These are phyloP conservation scores for Melanaphis sacchari DNA, from an alignment of 1,140 invertebrate species.

Conservation along the genomic window DNA sequence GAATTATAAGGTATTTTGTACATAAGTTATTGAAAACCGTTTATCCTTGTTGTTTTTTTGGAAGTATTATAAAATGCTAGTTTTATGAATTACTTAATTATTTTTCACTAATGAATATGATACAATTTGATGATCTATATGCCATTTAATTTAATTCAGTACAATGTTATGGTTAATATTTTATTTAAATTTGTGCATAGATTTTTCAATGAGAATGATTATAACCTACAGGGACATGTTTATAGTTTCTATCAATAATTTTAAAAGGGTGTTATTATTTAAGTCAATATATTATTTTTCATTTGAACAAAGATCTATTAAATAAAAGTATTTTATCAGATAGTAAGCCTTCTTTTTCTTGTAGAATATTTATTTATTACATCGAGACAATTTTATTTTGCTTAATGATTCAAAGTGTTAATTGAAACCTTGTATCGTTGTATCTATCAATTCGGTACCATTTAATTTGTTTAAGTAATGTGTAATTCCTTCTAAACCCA, in stretches of 20 bases:
- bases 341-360: not conserved
- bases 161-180: not conserved
- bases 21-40: not conserved
- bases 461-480: not conserved
- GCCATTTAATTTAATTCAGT: not conserved
- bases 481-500: not conserved
- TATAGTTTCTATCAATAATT: not conserved
- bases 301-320: not conserved
- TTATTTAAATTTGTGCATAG: not conserved
- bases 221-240: not conserved
- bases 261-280: not conserved
- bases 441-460: not conserved
- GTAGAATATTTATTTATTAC: not conserved
- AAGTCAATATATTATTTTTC: not conserved
- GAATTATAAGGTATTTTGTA: not conserved
- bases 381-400: not conserved
- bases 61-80: not conserved
- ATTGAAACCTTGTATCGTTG: not conserved
- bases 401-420: not conserved
- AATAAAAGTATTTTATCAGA: not conserved
- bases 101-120: not conserved
- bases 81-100: not conserved
- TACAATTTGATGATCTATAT: not conserved
- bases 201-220: not conserved
- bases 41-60: not conserved